Evolutionary conservation across 2,113 vertebrate species (phyloP), one percentile per base, ranked within the genome.

Genomic region (Mesembrinibis cayennensis): DNA sequence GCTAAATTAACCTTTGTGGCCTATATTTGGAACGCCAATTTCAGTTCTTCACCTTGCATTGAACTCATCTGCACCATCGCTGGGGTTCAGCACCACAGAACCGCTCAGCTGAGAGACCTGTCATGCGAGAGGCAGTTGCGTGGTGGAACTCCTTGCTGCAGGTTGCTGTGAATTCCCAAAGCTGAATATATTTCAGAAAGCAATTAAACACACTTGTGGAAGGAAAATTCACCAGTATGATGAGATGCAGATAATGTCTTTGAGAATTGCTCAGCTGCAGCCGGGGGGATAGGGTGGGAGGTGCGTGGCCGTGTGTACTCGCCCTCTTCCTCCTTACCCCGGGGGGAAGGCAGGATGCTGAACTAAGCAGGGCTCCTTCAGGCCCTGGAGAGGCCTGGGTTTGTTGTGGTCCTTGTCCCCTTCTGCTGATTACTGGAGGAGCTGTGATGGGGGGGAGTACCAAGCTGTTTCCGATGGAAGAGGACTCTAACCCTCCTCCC

Each of bases 121-220:
- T 58, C 32, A 2, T 6, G 27, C 1, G 1, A 56, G 42, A 62
- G 36, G 27, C 27, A 34, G 25, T 38, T 1, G 0, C 2, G 0
- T 36, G 59, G 22, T 65, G 52, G 72, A 91, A 70, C 36, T 84
- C 49, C 72, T 70, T 73, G 36, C 59, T 91, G 77, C 18, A 40
- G 58, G 21, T 52, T 77, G 19, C 50, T 69, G 50, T 58, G 69
- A 71, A 45, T 87, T 87, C 47, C 73, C n/a, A 55, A 67, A 78
- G 81, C 40, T 58, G 50, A 70, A 3, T 67, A 15, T 50, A 19
- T 36, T 89, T 86, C 76, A 83, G 58, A 56, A 94, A 77, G 53
- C 36, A 49, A 10, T 87, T 93, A 53, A 91, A 84, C 9, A 42
- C 16, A 8, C 10, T 44, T 27, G 13, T 44, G 63, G 44, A 91